A percentile compares a stretch with the other conserved stretches of the same genome.
phyloP scores from a whole-genome alignment of 2,888 invertebrate genomes.

The Erebia palarica region DNA sequence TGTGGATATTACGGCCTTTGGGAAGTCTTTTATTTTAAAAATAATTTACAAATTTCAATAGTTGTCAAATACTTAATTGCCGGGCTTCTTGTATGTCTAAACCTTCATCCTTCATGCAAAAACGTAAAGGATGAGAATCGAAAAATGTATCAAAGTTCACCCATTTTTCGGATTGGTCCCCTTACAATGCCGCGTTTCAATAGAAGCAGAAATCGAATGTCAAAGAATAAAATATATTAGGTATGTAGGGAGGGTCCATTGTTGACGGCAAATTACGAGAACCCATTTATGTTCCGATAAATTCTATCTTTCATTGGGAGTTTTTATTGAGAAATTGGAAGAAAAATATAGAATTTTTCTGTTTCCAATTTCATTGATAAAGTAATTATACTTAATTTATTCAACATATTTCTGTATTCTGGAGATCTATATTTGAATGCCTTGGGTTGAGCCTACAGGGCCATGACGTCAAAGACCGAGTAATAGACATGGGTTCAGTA shows the following conservation, averaged over 20 bases:
- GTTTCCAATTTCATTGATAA: too few relatives aligned
- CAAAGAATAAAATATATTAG: conserved; percentile 67
- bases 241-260: conserved; percentile 60
- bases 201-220: conserved; percentile 64
- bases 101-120: neutral
- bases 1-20: too few relatives aligned
- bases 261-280: conserved; percentile 67
- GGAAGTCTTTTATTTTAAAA: too few relatives aligned
- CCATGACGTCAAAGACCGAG: too few relatives aligned
- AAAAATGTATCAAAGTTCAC: conserved; percentile 9
- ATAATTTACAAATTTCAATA: too few relatives aligned
- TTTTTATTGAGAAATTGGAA: conserved; percentile 42
- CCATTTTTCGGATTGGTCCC: conserved; percentile 18
- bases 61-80: neutral
- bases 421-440: too few relatives aligned
- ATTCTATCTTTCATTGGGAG: conserved; percentile 53
- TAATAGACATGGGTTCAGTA: too few relatives aligned
- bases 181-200: conserved; percentile 45
- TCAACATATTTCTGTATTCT: too few relatives aligned
- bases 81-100: neutral
- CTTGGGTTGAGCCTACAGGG: too few relatives aligned
- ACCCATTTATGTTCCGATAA: conserved; percentile 65
- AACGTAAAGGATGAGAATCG: neutral
- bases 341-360: neutral
- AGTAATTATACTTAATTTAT: too few relatives aligned